Percentiles rank a stretch among this genome's conserved stretches.
phyloP scores from a whole-genome alignment of 2,113 vertebrate species.

The Antigone vipio region DNA sequence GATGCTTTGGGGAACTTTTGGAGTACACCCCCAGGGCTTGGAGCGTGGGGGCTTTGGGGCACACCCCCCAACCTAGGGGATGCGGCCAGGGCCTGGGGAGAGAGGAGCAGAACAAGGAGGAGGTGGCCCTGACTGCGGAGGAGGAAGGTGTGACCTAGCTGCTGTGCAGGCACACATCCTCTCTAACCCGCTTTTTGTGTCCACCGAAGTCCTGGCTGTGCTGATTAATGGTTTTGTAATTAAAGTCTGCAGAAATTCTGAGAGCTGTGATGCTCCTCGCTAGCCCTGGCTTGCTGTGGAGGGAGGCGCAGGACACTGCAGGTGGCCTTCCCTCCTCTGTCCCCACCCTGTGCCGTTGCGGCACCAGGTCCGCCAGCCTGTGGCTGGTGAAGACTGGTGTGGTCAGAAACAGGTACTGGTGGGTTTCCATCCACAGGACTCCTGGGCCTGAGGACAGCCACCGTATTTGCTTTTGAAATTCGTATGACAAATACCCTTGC shows the following conservation, averaged over 20 bases:
- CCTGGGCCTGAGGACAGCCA: not conserved
- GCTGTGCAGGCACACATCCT: not conserved
- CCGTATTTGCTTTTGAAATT: not conserved
- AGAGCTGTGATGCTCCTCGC: not conserved
- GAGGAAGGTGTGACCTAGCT: not conserved
- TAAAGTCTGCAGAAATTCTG: not conserved
- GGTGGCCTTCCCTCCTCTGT: not conserved
- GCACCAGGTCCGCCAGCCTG: not conserved
- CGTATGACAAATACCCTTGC: rapidly evolving
- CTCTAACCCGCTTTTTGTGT: not conserved
- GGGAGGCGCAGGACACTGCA: not conserved
- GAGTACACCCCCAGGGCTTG: no score
- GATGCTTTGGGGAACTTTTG: not conserved
- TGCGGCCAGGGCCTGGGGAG: not conserved
- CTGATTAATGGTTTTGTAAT: not conserved
- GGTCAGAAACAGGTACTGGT: not conserved
- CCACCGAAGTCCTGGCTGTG: not conserved
- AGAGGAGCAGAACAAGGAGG: not conserved
- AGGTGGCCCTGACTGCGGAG: not conserved
- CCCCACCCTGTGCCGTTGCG: not conserved
- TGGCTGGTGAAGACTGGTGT: not conserved
- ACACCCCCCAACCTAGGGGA: not conserved
- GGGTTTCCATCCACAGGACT: not conserved
- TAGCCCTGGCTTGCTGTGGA: not conserved
- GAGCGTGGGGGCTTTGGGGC: not conserved